A percentile compares a stretch with the other conserved stretches of the same genome.
phyloP scores from a whole-genome alignment of 2,113 vertebrate genomes.

The Chitala chitala region DNA sequence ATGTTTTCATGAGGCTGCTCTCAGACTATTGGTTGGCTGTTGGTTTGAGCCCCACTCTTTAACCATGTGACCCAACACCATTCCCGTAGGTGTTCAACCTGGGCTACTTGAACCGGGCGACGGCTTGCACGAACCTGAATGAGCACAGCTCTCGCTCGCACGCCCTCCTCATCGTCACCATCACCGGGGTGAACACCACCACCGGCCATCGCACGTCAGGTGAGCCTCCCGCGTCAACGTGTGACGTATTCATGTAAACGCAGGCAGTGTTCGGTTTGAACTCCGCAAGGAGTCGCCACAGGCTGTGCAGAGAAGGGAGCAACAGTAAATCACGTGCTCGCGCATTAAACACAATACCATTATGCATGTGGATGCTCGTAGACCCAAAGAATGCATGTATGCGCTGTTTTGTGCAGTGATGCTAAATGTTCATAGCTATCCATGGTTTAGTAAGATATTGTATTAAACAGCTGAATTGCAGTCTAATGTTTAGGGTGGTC shows the following conservation, averaged over 20 bases:
- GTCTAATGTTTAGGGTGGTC: too few relatives aligned
- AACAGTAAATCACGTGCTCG: too few relatives aligned
- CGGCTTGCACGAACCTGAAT: constrained; percentile 87
- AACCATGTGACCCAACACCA: not conserved
- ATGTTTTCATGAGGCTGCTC: too few relatives aligned
- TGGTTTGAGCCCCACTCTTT: not conserved
- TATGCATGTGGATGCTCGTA: too few relatives aligned
- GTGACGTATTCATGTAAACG: not conserved
- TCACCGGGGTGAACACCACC: constrained; percentile 72
- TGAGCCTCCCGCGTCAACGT: constrained; percentile 29
- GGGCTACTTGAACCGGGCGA: constrained; percentile 79
- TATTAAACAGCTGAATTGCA: too few relatives aligned
- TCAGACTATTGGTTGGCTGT: not conserved
- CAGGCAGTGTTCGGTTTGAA: not conserved
- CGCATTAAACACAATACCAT: too few relatives aligned
- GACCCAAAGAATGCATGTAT: too few relatives aligned
- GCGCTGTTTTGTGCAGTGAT: too few relatives aligned
- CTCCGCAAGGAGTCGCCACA: not conserved
- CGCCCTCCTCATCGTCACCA: constrained; percentile 83
- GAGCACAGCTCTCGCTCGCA: constrained; percentile 94
- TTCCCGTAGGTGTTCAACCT: constrained; percentile 78
- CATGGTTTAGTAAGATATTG: too few relatives aligned
- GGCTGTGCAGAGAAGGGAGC: not conserved
- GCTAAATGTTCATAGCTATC: too few relatives aligned
- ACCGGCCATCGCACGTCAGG: constrained; percentile 80